These are phyloP conservation scores for Oedothorax gibbosus DNA, from an alignment of 1,140 invertebrate species.

Conservation along the genomic window DNA sequence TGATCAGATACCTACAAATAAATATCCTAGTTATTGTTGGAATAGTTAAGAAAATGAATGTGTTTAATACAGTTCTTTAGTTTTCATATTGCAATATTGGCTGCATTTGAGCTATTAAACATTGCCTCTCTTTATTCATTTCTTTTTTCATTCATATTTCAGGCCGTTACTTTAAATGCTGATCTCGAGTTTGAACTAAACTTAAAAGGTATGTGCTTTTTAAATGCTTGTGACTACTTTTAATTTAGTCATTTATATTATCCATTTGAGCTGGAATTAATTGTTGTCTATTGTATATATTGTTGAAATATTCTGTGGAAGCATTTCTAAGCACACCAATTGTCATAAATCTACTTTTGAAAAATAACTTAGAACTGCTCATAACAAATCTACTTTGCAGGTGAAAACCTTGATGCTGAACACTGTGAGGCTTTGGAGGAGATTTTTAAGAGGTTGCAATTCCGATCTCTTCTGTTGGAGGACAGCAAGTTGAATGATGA, in stretches of 20 bases:
- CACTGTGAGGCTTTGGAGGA: conserved; percentile 82
- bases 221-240: not conserved
- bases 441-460: conserved; percentile 80
- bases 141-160: conserved; percentile 5
- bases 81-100: not conserved
- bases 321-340: no score
- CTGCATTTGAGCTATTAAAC: no score
- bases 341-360: no score
- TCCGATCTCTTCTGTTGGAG: conserved; percentile 78
- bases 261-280: no score
- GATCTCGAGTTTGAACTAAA: conserved; percentile 56
- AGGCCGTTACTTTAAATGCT: conserved; percentile 62
- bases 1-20: no score
- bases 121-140: no score
- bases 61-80: no score
- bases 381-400: conserved; percentile 62
- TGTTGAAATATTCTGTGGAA: no score
- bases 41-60: no score
- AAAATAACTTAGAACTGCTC: no score
- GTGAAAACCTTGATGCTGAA: conserved; percentile 72
- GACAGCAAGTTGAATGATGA: conserved; percentile 79
- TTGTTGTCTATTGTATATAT: no score
- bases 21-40: no score
- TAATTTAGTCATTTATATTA: not conserved
- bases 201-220: conserved; percentile 57